Evolutionary conservation across 37 sponge, comb jelly and placozoan genomes (phyloP).

Genomic region (Aphrocallistes beatrix): DNA sequence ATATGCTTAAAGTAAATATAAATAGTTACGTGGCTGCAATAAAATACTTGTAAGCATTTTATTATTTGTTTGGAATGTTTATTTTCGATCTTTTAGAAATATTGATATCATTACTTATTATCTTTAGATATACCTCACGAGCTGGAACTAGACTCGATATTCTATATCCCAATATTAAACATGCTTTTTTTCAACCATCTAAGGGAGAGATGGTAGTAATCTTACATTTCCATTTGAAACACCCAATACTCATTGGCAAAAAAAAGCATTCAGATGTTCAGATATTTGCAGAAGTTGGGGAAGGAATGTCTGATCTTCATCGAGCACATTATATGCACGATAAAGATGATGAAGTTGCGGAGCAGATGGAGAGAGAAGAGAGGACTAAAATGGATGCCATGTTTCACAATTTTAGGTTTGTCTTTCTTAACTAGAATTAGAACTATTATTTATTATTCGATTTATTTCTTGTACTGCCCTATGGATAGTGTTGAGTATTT

Average conservation of each 20-base stretch:
- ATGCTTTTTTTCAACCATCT: constrained; percentile 96
- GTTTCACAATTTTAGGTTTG: constrained; percentile 78
- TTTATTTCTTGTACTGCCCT: not conserved
- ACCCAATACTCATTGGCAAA: constrained; percentile 87
- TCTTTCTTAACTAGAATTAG: too few relatives aligned
- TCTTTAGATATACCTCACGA: constrained; percentile 52
- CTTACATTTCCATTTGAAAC: constrained; percentile 71
- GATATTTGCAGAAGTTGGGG: constrained; percentile 96
- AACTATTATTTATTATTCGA: not conserved
- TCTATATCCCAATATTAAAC: constrained; percentile 80
- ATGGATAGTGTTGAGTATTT: too few relatives aligned
- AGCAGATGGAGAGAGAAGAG: constrained; percentile 89
- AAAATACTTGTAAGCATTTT: too few relatives aligned
- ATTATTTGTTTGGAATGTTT: not conserved
- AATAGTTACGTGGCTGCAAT: too few relatives aligned
- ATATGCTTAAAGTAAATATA: too few relatives aligned
- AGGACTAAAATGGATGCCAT: constrained; percentile 75
- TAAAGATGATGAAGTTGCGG: constrained; percentile 90
- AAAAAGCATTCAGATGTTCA: constrained; percentile 90
- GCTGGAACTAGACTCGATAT: constrained; percentile 84
- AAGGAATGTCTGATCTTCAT: constrained; percentile 92
- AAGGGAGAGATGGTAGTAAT: constrained; percentile 88
- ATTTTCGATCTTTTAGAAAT: not conserved
- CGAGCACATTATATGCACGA: constrained; percentile 90
- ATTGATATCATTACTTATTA: not conserved